phyloP scores from a whole-genome alignment of 2,797 vertebrate genomes.

The Psittacula echo region DNA sequence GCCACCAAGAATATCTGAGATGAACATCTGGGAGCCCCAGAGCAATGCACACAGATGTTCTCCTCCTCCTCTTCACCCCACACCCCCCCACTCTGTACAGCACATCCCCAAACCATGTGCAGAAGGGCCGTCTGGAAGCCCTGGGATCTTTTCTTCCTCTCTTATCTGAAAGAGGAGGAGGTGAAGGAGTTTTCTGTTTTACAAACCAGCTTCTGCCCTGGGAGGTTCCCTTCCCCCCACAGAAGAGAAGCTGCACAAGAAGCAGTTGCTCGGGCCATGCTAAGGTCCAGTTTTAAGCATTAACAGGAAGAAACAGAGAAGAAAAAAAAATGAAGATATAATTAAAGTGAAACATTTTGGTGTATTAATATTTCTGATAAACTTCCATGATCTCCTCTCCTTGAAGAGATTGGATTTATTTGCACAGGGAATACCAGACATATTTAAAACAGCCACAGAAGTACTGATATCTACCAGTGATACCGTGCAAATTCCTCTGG shows the following conservation, averaged over 20 bases:
- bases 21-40: background rate
- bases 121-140: background rate
- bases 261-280: rapidly evolving
- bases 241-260: background rate
- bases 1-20: background rate
- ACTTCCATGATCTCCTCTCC: background rate
- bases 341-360: background rate
- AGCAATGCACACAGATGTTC: background rate
- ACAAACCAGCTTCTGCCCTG: background rate
- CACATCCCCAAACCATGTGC: background rate
- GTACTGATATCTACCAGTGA: rapidly evolving
- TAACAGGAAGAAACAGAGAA: background rate
- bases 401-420: background rate
- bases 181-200: background rate
- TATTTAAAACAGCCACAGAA: background rate
- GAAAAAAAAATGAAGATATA: background rate
- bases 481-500: too few relatives aligned
- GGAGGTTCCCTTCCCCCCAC: background rate
- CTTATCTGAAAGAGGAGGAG: background rate
- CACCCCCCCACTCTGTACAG: background rate
- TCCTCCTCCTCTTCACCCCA: background rate
- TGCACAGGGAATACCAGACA: background rate
- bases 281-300: background rate
- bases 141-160: background rate
- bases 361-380: background rate